Conservation (phyloP, 2,113 vertebrate genomes). For the Meleagris gallopavo region DNA sequence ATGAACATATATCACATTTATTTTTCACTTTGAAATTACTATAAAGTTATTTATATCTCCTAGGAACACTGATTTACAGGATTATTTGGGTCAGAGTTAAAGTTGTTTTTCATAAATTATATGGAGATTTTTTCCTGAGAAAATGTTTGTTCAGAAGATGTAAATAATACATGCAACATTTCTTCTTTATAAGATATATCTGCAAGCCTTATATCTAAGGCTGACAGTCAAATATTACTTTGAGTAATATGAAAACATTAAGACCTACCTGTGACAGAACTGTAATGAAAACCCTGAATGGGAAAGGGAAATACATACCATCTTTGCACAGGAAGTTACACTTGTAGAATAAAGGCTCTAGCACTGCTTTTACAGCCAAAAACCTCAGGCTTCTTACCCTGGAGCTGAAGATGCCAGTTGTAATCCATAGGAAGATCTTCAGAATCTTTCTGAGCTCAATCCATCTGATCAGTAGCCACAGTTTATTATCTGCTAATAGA, state of each 20-base stretch:
- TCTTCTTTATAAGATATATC: background rate
- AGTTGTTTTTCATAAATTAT: background rate
- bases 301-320: background rate
- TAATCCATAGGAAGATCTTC: background rate
- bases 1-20: background rate
- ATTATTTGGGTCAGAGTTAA: background rate
- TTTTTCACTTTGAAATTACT: background rate
- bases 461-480: background rate
- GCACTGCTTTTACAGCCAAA: background rate
- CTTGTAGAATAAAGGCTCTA: accelerated
- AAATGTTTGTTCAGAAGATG: background rate
- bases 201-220: background rate
- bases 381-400: background rate
- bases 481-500: background rate
- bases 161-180: background rate
- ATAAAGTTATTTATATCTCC: background rate
- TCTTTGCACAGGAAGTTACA: background rate
- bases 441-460: background rate
- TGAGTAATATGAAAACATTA: background rate
- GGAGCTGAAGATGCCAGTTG: accelerated
- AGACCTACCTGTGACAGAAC: background rate
- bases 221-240: background rate
- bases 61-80: background rate
- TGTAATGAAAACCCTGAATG: background rate
- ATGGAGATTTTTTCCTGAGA: background rate